These are phyloP conservation scores for Petrolisthes manimaculis DNA, from an alignment of 2,888 invertebrate genomes.

Conservation along the genomic window DNA sequence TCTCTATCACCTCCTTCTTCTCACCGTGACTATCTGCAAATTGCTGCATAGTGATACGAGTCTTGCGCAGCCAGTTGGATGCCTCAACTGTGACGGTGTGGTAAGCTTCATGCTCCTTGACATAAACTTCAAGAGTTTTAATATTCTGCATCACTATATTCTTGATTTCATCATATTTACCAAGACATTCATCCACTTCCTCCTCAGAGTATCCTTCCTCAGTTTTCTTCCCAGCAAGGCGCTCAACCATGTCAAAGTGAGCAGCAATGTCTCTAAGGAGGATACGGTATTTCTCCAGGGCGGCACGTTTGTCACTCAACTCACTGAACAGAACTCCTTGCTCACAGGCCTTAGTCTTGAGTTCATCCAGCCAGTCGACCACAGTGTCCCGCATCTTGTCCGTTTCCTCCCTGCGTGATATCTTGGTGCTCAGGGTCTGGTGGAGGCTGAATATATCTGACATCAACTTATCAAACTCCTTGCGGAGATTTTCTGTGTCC, in stretches of 20 bases:
- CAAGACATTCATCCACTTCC: slow-evolving; percentile 79
- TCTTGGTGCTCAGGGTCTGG: slow-evolving; percentile 64
- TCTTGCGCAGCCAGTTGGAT: slow-evolving; percentile 86
- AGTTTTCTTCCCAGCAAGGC: slow-evolving; percentile 80
- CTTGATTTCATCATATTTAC: slow-evolving; percentile 80
- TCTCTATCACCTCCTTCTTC: slow-evolving; percentile 78
- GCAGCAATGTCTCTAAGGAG: slow-evolving; percentile 85
- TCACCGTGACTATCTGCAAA: slow-evolving; percentile 91
- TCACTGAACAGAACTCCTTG: slow-evolving; percentile 79
- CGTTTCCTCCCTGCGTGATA: slow-evolving; percentile 65
- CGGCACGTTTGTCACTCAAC: slow-evolving; percentile 89
- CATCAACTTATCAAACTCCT: slow-evolving; percentile 90
- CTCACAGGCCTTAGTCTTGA: slow-evolving; percentile 84
- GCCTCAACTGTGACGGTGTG: slow-evolving; percentile 85
- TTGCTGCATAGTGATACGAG: slow-evolving; percentile 85
- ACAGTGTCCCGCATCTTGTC: slow-evolving; percentile 74
- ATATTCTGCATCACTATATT: slow-evolving; percentile 78
- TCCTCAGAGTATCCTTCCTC: slow-evolving; percentile 78
- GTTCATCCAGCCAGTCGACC: slow-evolving; percentile 88
- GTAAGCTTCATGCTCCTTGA: slow-evolving; percentile 88
- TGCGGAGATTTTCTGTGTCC: slow-evolving; percentile 88
- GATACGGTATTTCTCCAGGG: slow-evolving; percentile 87
- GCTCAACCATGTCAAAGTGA: slow-evolving; percentile 83
- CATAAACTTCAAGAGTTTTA: slow-evolving; percentile 80
- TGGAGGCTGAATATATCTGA: slow-evolving; percentile 72